Percentiles rank a stretch among this genome's conserved stretches.
Evolutionary conservation across 2,888 invertebrate species (phyloP).

Genomic region (Cerceris ruficornis): DNA sequence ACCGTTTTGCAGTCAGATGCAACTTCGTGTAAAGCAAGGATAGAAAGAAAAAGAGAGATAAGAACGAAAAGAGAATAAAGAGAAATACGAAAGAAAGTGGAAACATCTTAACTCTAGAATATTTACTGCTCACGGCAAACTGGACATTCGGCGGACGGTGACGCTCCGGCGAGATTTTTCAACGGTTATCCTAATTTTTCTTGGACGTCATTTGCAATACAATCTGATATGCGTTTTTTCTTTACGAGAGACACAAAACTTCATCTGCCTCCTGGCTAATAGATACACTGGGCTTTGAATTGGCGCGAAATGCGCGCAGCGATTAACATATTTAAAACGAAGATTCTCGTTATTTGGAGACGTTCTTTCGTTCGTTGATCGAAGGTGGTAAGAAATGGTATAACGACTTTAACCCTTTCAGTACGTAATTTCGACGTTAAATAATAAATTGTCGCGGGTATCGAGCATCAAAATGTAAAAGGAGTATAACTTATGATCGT

Average conservation of each 20-base stretch:
- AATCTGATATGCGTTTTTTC: constrained; percentile 6
- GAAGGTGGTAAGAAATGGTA: not conserved
- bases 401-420: no score
- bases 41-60: constrained; percentile 20
- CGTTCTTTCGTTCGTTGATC: not conserved
- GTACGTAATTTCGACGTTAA: no score
- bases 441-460: no score
- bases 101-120: constrained; percentile 60
- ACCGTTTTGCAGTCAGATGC: constrained; percentile 13
- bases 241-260: constrained; percentile 35
- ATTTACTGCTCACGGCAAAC: constrained; percentile 71
- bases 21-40: constrained; percentile 32
- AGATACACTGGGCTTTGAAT: constrained; percentile 60
- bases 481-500: no score
- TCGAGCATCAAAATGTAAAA: no score
- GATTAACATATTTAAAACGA: constrained; percentile 19
- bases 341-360: not conserved
- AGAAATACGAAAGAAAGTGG: constrained; percentile 21
- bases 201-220: constrained; percentile 20
- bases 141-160: constrained; percentile 69
- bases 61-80: constrained; percentile 26
- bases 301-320: constrained; percentile 7
- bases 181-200: constrained; percentile 24
- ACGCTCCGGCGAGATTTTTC: constrained; percentile 55
- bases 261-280: constrained; percentile 62